These are phyloP conservation scores for Grantiella picta DNA, from an alignment of 2,113 vertebrate species.

Conservation along the genomic window DNA sequence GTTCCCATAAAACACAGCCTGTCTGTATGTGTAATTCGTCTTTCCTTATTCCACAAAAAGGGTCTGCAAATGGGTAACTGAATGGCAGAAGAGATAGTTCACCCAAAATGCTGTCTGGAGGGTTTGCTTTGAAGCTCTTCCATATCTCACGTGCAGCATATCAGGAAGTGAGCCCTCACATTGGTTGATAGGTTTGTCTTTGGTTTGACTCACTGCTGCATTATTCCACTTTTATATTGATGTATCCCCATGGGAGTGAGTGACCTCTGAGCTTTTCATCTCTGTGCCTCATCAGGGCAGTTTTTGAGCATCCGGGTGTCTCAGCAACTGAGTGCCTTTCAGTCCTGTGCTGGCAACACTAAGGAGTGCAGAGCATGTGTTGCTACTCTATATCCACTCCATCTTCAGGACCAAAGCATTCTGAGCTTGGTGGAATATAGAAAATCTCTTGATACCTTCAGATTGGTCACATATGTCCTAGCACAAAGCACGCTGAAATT, in stretches of 20 bases:
- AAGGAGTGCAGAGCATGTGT: rapidly evolving
- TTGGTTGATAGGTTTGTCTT: neutral
- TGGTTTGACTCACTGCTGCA: neutral
- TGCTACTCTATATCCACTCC: neutral
- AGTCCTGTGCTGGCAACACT: neutral
- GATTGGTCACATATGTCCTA: neutral
- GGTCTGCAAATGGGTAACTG: neutral
- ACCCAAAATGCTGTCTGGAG: neutral
- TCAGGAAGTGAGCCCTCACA: neutral
- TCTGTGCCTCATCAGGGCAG: neutral
- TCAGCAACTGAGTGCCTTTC: neutral
- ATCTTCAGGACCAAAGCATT: neutral
- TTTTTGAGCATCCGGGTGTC: neutral
- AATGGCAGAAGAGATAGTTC: neutral
- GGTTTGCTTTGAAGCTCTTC: neutral
- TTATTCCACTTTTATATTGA: neutral
- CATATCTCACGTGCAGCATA: rapidly evolving
- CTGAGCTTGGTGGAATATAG: neutral
- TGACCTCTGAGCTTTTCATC: neutral
- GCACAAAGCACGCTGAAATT: neutral
- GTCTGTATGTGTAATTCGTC: rapidly evolving
- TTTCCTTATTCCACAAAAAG: neutral
- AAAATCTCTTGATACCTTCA: neutral
- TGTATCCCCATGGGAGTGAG: neutral
- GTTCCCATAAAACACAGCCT: neutral